Percentiles rank a stretch among this genome's conserved stretches.
phyloP scores from a whole-genome alignment of 2,888 invertebrate species.

The Alloscopus bannaensis region DNA sequence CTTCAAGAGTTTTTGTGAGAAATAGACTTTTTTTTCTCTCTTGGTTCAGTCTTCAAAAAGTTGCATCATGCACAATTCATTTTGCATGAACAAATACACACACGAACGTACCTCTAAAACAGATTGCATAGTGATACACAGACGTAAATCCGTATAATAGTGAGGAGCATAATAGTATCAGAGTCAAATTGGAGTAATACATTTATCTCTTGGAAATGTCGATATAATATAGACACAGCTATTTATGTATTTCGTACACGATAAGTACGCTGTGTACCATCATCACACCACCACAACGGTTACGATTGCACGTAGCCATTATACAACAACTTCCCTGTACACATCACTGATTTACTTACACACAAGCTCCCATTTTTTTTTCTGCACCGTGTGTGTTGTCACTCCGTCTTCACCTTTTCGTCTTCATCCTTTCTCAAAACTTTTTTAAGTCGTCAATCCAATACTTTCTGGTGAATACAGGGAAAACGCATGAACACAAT shows the following conservation, averaged over 20 bases:
- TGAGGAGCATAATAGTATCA: too few relatives aligned
- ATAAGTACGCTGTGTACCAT: background rate
- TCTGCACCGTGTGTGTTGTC: background rate
- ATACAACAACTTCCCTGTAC: background rate
- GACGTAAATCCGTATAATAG: too few relatives aligned
- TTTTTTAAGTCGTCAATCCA: background rate
- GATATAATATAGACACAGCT: background rate
- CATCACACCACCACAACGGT: background rate
- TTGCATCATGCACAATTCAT: background rate
- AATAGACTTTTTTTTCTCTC: slow-evolving; percentile 1
- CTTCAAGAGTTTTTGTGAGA: slow-evolving; percentile 31
- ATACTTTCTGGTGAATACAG: slow-evolving; percentile 2
- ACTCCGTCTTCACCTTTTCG: background rate
- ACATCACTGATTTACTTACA: background rate
- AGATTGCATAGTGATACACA: too few relatives aligned
- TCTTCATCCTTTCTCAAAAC: background rate
- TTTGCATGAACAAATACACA: background rate
- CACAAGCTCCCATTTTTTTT: background rate
- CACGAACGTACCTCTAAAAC: background rate
- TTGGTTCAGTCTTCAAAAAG: background rate
- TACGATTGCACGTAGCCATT: background rate
- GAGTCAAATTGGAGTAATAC: background rate
- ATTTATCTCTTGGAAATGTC: background rate
- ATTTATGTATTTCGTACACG: background rate
- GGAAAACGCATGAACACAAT: slow-evolving; percentile 1